These are phyloP conservation scores for Cerastis rubricosa DNA, from an alignment of 2,888 invertebrate genomes.

Conservation along the genomic window DNA sequence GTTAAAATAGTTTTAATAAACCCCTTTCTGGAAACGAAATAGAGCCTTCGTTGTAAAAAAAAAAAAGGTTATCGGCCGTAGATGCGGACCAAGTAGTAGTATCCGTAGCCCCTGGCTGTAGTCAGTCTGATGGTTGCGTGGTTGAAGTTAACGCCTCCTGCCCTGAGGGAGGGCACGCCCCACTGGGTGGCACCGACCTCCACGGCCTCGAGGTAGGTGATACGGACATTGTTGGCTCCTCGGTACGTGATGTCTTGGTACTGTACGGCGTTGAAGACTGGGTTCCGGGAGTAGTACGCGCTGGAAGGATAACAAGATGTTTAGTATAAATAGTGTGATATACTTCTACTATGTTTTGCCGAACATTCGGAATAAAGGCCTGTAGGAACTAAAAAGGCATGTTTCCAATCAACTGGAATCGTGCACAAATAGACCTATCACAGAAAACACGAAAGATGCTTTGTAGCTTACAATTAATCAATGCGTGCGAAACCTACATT, in stretches of 20 bases:
- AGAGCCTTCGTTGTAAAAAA: neutral
- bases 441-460: too few relatives aligned
- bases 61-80: slow-evolving; percentile 76
- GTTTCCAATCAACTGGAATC: neutral
- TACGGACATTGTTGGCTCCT: slow-evolving; percentile 75
- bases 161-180: slow-evolving; percentile 72
- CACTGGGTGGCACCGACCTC: slow-evolving; percentile 81
- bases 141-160: slow-evolving; percentile 74
- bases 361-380: neutral
- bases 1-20: neutral
- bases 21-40: neutral
- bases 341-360: neutral
- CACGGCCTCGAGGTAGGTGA: slow-evolving; percentile 75
- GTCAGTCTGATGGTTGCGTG: slow-evolving; percentile 79
- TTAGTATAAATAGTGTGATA: slow-evolving; percentile 40
- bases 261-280: slow-evolving; percentile 75
- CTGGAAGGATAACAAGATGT: slow-evolving; percentile 13
- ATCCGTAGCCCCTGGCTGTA: slow-evolving; percentile 78
- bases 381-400: neutral
- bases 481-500: too few relatives aligned
- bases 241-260: slow-evolving; percentile 79
- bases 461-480: too few relatives aligned
- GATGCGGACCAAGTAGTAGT: slow-evolving; percentile 79
- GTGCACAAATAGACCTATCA: too few relatives aligned
- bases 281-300: slow-evolving; percentile 61